Base-by-base conservation (phyloP, 1,140 invertebrate genomes). In the Chlorops oryzae region DNA sequence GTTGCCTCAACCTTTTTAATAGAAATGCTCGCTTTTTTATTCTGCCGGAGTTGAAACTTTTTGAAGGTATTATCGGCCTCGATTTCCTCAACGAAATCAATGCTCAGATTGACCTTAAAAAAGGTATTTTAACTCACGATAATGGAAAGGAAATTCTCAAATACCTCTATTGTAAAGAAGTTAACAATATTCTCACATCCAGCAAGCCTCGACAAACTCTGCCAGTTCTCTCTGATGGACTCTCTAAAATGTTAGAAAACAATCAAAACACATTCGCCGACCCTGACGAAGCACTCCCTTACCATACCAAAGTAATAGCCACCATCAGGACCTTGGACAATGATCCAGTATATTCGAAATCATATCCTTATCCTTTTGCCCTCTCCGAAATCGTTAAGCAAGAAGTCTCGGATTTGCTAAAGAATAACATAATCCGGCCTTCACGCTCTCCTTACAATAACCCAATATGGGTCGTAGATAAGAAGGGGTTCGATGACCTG, bases 391-490 rank as follows among this genome's bases (percentile, higher is more conserved):
- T 59, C 47, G 49, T 53, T 35, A 52, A 57, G 25, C 15, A 22
- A n/a, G 55, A 57, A 49, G 50, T 50, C 44, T 3, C 39, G n/a
- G 28, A 22, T 23, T 15, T 56, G 3, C 27, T 59, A 32, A 45
- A 40, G 28, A 22, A 55, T 34, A 46, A 28, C 4, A 56, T 56
- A 15, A 56, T 52, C n/a, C 21, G 27, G 37, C 27, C 23, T 25
- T 53, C 48, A 13, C 24, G 34, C n/a, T 54, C 46, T 12, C 38
- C 53, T 1, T 59, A 54, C 21, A 59, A 58, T 17, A 47, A 41
- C 4, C 55, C 54, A 2, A 25, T 55, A 6, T 52, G 46, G 49
- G 50, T 61, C 10, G 55, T 57, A 10, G 42, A 50, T 22, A 59
- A 59, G 47, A 53, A 59, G 44, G 53, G 46, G 5, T 22, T 34